Base-by-base conservation (phyloP, 92 coral and sea anemone species). In the Umimayanthus kanabou region DNA sequence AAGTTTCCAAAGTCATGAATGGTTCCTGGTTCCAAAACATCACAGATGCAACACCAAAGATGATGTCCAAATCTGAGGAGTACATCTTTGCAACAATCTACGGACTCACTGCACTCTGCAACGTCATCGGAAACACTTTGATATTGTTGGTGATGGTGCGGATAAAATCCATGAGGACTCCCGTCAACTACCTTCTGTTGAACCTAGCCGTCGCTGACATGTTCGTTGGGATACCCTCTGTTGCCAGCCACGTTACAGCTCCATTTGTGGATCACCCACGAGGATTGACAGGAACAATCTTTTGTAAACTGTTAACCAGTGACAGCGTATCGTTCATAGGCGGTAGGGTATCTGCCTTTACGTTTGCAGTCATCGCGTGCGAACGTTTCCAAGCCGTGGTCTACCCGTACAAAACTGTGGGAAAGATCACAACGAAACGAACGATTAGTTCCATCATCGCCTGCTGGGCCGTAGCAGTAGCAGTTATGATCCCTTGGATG, bases 111-210 rank as follows among this genome's bases (percentile, higher is more conserved):
- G 65, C 65, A 57, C 23, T 57, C 65, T 57, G 65, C 23, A 77
- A 77, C 61, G 28, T 77, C 10, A 25, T 61, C 11, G 82, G 82
- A 28, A 78, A 78, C 29, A 61, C 49, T 47, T 50, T 78, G 29
- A 49, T 49, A 78, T n/a, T 78, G 30, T 58, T 22, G 40, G 66
- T 78, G 23, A 26, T 78, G 50, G 33, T 61, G 55, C 67, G 82
- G n/a, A 78, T 45, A 30, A 78, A 78, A 49, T 49, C 66, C n/a
- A 78, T 78, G 82, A 20, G 80, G 28, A 77, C 80, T 23, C 80
- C 80, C 3, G 58, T 77, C 22, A 77, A 77, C 80, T 77, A 77
- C 47, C 80, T 77, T 18, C 47, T 77, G 80, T 23, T 77, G 16
- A 23, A 50, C 57, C 80, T 77, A 4, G 80, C 80, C 22, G 13